Percentiles rank a stretch among this genome's conserved stretches.
Evolutionary conservation across 2,888 invertebrate species (phyloP).

Genomic region (Heterodera filipjevi): DNA sequence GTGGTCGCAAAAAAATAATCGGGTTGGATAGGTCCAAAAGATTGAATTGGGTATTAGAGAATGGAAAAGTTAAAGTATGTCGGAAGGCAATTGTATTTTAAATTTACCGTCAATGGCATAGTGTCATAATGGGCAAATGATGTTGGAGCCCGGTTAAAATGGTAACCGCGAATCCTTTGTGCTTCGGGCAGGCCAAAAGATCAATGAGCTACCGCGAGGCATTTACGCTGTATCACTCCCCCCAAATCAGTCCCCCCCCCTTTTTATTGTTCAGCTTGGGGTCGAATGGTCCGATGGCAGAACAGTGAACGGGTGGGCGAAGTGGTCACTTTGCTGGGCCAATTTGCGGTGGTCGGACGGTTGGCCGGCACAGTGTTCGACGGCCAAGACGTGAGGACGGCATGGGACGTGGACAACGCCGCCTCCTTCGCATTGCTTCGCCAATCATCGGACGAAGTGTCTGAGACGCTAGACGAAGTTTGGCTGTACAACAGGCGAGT

Average conservation of each 20-base stretch:
- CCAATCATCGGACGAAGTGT: slow-evolving; percentile 56
- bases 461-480: slow-evolving; percentile 51
- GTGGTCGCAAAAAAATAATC: background rate
- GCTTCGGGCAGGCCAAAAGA: too few relatives aligned
- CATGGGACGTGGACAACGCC: slow-evolving; percentile 58
- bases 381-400: slow-evolving; percentile 57
- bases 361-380: slow-evolving; percentile 59
- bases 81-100: too few relatives aligned
- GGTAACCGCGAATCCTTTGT: too few relatives aligned
- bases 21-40: background rate
- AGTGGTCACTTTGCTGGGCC: slow-evolving; percentile 54
- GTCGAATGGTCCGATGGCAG: slow-evolving; percentile 59
- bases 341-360: slow-evolving; percentile 55
- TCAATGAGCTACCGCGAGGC: too few relatives aligned
- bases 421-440: slow-evolving; percentile 60
- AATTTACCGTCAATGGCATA: too few relatives aligned
- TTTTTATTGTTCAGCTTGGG: slow-evolving; percentile 54
- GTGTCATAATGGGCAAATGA: too few relatives aligned
- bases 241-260: background rate
- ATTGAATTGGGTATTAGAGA: too few relatives aligned
- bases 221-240: background rate
- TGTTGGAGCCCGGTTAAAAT: too few relatives aligned
- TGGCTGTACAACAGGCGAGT: slow-evolving; percentile 63
- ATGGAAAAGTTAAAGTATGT: too few relatives aligned
- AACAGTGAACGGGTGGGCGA: slow-evolving; percentile 61